phyloP scores from a whole-genome alignment of 2,797 vertebrate species.

The Hippopotamyrus pictus region DNA sequence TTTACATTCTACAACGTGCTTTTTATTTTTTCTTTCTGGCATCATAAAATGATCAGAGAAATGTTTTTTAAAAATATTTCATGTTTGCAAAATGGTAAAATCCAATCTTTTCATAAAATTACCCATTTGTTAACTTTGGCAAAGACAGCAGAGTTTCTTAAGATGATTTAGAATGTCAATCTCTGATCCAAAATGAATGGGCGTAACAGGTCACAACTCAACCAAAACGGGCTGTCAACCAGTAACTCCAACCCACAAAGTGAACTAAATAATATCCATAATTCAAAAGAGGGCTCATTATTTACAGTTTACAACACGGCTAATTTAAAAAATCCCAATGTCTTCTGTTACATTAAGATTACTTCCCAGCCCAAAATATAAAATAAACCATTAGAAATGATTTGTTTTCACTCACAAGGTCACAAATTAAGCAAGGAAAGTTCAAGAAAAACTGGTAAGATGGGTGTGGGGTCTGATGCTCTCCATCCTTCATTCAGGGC shows the following conservation, averaged over 20 bases:
- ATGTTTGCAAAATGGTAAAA: conserved; percentile 6
- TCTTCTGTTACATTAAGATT: background rate
- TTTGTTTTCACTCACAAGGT: background rate
- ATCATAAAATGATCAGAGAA: background rate
- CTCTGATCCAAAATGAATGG: conserved; percentile 13
- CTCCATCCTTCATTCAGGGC: background rate
- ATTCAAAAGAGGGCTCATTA: background rate
- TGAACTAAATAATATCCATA: conserved; percentile 1
- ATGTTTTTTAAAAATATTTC: background rate
- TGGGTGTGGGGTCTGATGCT: background rate
- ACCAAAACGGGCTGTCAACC: background rate
- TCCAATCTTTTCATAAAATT: conserved; percentile 1
- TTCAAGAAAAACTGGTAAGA: background rate
- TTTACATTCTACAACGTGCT: background rate
- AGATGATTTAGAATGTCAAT: conserved; percentile 13
- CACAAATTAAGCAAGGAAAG: background rate
- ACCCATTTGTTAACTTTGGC: conserved; percentile 16
- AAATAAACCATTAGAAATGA: background rate
- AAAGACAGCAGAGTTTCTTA: background rate
- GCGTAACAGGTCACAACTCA: background rate
- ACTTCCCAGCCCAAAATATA: background rate
- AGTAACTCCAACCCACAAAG: background rate
- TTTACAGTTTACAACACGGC: background rate
- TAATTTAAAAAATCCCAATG: background rate
- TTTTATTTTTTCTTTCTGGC: conserved; percentile 11